Percentiles rank a stretch among this genome's conserved stretches.
Conservation (phyloP, 2,797 vertebrate species). For the Acestrorhynchus altus region DNA sequence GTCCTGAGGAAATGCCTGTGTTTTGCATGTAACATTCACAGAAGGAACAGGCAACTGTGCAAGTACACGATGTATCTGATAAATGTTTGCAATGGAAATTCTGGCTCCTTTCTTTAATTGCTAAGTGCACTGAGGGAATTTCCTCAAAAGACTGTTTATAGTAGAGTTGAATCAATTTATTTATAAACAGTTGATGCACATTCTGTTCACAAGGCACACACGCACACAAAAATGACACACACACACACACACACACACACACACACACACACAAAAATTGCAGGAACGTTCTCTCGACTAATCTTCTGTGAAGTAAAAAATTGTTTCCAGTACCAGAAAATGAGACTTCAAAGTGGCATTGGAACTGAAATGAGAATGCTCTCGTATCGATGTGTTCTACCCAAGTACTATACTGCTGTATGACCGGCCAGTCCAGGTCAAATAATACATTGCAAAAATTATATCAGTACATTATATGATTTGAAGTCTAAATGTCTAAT, state of each 20-base stretch:
- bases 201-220: neutral
- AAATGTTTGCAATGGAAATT: neutral
- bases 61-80: neutral
- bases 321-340: conserved; percentile 26
- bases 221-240: neutral
- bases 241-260: neutral
- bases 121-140: conserved; percentile 5
- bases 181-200: conserved; percentile 1
- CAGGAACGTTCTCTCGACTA: neutral
- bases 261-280: neutral
- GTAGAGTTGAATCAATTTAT: neutral
- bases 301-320: conserved; percentile 16
- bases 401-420: neutral
- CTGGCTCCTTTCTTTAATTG: neutral
- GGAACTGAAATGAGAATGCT: neutral
- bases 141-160: conserved; percentile 1
- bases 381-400: neutral
- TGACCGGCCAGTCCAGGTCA: neutral
- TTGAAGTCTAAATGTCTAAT: too few species aligned
- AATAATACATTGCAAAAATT: too few species aligned
- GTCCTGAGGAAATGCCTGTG: too few species aligned
- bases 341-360: conserved; percentile 8
- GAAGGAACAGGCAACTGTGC: neutral
- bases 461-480: too few species aligned
- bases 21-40: neutral